These are phyloP conservation scores for Pachyrhynchus sulphureomaculatus DNA, from an alignment of 1,140 invertebrate genomes.

Conservation along the genomic window DNA sequence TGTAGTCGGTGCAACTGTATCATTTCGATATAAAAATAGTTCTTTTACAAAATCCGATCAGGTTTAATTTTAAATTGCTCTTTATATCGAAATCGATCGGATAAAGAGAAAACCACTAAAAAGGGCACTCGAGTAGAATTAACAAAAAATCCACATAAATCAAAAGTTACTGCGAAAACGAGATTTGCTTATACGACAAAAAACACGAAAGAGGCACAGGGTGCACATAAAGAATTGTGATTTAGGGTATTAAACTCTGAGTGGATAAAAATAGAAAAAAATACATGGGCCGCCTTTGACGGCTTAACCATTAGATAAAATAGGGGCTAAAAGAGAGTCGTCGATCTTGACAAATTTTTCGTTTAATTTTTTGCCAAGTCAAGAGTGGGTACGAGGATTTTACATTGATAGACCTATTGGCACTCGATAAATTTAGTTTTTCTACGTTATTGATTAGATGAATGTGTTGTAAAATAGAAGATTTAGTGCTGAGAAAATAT, in stretches of 20 bases:
- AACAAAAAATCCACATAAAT: neutral
- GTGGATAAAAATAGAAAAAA: neutral
- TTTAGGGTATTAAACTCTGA: neutral
- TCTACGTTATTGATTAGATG: no score
- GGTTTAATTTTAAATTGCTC: no score
- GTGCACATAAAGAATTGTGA: neutral
- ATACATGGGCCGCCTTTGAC: neutral
- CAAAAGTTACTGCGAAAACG: neutral
- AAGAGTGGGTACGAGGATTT: neutral
- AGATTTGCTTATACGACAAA: conserved; percentile 1
- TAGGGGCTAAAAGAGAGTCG: neutral
- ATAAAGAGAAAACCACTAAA: no score
- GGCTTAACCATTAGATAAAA: neutral
- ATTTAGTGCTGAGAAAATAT: no score
- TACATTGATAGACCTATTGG: no score
- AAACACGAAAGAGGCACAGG: neutral
- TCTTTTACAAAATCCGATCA: no score
- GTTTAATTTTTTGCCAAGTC: neutral
- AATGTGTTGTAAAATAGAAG: no score
- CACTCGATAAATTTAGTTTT: no score
- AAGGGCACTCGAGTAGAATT: neutral
- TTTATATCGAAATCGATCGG: neutral
- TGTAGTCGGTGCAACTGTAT: no score
- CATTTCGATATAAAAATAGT: no score
- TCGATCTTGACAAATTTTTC: conserved; percentile 2